Evolutionary conservation across 2,113 vertebrate genomes (phyloP), one percentile per base, ranked within the genome.

Genomic region (Vanacampus margaritifer): DNA sequence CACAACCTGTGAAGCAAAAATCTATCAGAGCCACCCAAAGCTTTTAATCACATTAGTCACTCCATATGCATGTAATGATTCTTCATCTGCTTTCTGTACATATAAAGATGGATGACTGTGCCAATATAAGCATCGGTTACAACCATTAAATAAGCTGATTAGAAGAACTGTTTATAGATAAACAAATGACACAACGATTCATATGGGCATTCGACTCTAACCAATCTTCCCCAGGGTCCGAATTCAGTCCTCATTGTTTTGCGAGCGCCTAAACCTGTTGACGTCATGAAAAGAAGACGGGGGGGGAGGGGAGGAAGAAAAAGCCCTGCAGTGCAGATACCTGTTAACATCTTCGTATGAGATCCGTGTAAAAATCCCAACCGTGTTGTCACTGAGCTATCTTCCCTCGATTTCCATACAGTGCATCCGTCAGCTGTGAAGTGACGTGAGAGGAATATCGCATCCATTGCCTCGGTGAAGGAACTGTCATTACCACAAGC

Each of bases 21-120:
- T 74, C 75, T 70, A 85, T 80, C 72, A 79, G 28, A 68, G 75
- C 65, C 66, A 73, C 74, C 57, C 76, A 59, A 66, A 75, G 74
- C 68, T 80, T 73, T 79, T 68, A 67, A 81, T 82, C 61, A 62
- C 26, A 73, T 85, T 80, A 79, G 80, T 86, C 75, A 64, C 64
- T 65, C 17, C 70, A 48, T 65, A 68, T 59, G 66, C 75, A 76
- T 79, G 69, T 64, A 77, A 81, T 65, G 16, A 26, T 67, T 73
- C 73, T 65, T 80, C 74, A 41, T 78, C 67, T 59, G 28, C 37
- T 67, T 54, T 53, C 74, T 70, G 65, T 36, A 65, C 71, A 60
- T 59, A 53, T 56, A 69, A 17, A 21, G 13, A 65, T 51, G 73
- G 41, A 68, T 76, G 63, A 54, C 36, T 60, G 3, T 19, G 41